phyloP scores from a whole-genome alignment of 2,113 vertebrate genomes.

The Syngnathus scovelli region DNA sequence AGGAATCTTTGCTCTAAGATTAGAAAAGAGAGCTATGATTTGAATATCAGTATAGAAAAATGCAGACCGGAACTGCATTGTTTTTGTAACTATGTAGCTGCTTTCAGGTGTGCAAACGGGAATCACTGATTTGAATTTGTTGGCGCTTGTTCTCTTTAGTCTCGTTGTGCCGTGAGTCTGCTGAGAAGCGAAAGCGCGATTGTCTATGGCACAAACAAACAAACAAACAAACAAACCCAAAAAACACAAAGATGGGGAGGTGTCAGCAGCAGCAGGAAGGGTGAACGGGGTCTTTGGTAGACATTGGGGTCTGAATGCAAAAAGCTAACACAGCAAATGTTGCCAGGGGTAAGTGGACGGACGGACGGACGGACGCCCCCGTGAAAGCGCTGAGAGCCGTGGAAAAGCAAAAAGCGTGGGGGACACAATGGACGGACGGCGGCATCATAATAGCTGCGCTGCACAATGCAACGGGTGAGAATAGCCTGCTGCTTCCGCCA shows the following conservation, averaged over 20 bases:
- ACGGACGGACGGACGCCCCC: conserved; percentile 34
- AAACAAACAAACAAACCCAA: not conserved
- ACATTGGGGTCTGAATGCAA: conserved; percentile 55
- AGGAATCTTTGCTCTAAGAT: too few relatives aligned
- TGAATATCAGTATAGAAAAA: too few relatives aligned
- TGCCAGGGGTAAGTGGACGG: conserved; percentile 53
- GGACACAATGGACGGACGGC: conserved; percentile 50
- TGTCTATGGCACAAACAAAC: conserved; percentile 6
- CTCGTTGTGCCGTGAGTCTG: not conserved
- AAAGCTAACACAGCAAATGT: conserved; percentile 65
- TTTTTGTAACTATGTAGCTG: too few relatives aligned
- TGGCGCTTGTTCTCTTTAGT: not conserved
- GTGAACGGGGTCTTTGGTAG: not conserved
- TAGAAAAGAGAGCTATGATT: too few relatives aligned
- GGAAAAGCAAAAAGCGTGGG: conserved; percentile 35
- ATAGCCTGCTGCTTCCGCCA: conserved; percentile 49
- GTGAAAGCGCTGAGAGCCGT: conserved; percentile 65
- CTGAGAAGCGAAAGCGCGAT: not conserved
- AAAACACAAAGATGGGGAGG: not conserved
- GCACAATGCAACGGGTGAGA: conserved; percentile 48
- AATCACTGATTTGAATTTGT: too few relatives aligned
- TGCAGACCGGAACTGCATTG: too few relatives aligned
- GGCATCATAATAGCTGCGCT: conserved; percentile 33
- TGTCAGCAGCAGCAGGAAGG: not conserved
- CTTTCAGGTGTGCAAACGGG: too few relatives aligned